Evolutionary conservation across 2,888 invertebrate genomes (phyloP), one percentile per base, ranked within the genome.

Genomic region (Rhagonycha fulva): DNA sequence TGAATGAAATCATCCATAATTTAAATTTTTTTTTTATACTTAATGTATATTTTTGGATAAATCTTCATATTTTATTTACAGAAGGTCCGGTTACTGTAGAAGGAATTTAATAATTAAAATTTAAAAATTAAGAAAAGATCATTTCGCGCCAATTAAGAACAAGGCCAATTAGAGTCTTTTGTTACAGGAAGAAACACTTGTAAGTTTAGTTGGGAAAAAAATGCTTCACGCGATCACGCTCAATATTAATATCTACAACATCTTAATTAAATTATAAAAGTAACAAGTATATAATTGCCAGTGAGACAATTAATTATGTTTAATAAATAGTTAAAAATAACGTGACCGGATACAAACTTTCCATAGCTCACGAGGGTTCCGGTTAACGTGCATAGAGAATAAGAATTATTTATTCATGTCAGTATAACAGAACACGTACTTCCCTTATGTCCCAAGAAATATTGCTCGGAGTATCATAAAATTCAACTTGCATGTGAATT

Each of bases 291-390:
- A n/a, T 47, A 47, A 47, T 47, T 47, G 47, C 12, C n/a, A 47
- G 47, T 47, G 32, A 12, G 32, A 32, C 32, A 32, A 32, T 32
- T 32, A 32, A 32, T 32, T 32, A n/a, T n/a, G n/a, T 47, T n/a
- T 47, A 47, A 60, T 32, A 61, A 70, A 47, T 24, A 11, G 12
- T 70, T 71, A 26, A 11, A 24, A 72, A 47, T 62, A 66, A 72
- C 75, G 77, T 79, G 79, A 79, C 79, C 77, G 79, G 79, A 79
- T 77, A 75, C 62, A 63, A 47, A 72, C 30, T 30, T 74, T 60
- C 76, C 76, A 71, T 72, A 70, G 79, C 77, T 79, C 79, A 76
- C 75, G 79, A 30, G 32, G 79, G 76, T 79, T 77, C 79, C 75
- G 79, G 60, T 68, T 68, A 71, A 72, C 62, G 70, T 75, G 75